A percentile compares a stretch with the other conserved stretches of the same genome.
Evolutionary conservation across 2,113 vertebrate species (phyloP).

Genomic region (Cygnus atratus): DNA sequence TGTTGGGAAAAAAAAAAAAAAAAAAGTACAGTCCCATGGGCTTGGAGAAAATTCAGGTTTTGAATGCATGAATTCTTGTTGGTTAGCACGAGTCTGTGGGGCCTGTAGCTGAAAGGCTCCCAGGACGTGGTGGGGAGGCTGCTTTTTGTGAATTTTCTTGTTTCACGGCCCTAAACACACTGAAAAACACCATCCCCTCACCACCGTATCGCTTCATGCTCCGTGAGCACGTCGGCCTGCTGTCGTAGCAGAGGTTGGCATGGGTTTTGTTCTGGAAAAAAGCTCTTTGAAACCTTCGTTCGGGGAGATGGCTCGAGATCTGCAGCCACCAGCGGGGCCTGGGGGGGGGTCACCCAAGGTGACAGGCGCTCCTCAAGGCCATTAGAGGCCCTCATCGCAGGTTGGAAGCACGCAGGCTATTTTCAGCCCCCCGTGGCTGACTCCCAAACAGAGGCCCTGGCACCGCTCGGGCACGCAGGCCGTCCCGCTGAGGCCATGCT

Average conservation of each 20-base stretch:
- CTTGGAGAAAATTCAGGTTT: neutral
- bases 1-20: neutral
- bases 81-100: neutral
- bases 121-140: neutral
- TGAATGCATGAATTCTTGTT: neutral
- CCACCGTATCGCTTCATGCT: neutral
- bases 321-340: too few relatives aligned
- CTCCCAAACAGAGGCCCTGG: neutral
- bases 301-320: neutral
- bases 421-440: neutral
- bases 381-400: neutral
- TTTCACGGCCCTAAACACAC: neutral
- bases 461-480: neutral
- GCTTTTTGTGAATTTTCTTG: neutral
- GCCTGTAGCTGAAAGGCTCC: neutral
- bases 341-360: neutral
- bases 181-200: neutral
- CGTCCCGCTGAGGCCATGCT: rapidly evolving
- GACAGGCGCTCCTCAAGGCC: neutral
- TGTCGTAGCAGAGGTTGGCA: neutral
- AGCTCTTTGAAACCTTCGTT: neutral
- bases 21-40: rapidly evolving
- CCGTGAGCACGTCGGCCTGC: neutral
- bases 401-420: neutral
- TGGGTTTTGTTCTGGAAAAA: neutral